These are phyloP conservation scores for Chorisops tibialis DNA, from an alignment of 2,888 invertebrate genomes.

Conservation along the genomic window DNA sequence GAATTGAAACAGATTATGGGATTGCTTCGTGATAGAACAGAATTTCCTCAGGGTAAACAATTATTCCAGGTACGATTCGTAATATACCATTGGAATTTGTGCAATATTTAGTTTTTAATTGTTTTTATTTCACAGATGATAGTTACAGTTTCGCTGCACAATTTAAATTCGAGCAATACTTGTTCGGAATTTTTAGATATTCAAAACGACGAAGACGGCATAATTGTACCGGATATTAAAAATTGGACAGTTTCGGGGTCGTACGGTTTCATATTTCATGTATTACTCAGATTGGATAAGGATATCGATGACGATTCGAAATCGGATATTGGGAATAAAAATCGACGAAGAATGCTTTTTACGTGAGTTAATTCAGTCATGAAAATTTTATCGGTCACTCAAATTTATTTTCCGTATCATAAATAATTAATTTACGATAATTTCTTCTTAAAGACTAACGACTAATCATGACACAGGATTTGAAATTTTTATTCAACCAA, in stretches of 20 bases:
- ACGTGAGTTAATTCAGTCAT: conserved; percentile 44
- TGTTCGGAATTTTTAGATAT: conserved; percentile 57
- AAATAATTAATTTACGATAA: neutral
- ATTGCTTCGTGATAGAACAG: conserved; percentile 44
- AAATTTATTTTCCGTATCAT: too few relatives aligned
- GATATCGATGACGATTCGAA: conserved; percentile 31
- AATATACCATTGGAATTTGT: neutral
- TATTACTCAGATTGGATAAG: conserved; percentile 56
- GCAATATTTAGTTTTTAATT: neutral
- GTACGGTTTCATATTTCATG: conserved; percentile 60
- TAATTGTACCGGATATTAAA: conserved; percentile 56
- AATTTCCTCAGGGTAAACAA: conserved; percentile 47
- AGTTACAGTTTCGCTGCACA: conserved; percentile 47
- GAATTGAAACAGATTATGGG: conserved; percentile 58
- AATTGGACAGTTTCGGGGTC: conserved; percentile 58
- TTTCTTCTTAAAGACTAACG: conserved; percentile 50
- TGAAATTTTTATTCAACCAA: conserved; percentile 59
- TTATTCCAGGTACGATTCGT: conserved; percentile 44
- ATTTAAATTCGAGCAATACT: conserved; percentile 45
- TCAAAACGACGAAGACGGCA: conserved; percentile 53
- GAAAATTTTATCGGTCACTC: neutral
- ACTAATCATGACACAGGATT: conserved; percentile 57
- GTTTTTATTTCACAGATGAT: conserved; percentile 41
- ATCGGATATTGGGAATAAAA: conserved; percentile 30
- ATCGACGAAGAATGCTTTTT: conserved; percentile 54